These are phyloP conservation scores for Augochlora pura DNA, from an alignment of 1,140 invertebrate species.

Conservation along the genomic window DNA sequence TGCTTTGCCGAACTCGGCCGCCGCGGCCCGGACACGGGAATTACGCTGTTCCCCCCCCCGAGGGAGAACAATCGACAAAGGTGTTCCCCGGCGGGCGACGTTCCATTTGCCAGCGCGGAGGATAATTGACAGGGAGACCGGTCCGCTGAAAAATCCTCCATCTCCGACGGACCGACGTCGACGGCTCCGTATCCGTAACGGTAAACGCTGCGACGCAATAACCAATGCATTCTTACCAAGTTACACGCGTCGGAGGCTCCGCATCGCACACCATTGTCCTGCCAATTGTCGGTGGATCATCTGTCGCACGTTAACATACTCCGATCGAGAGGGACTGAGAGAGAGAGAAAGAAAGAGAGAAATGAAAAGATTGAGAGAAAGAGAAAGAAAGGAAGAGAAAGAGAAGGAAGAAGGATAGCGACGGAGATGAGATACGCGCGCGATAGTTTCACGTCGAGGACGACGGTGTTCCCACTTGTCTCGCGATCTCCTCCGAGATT, in stretches of 20 bases:
- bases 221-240: slow-evolving; percentile 35
- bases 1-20: background rate
- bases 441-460: background rate
- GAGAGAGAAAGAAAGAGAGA: no score
- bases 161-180: background rate
- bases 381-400: no score
- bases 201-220: background rate
- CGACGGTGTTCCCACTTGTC: background rate
- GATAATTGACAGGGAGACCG: background rate
- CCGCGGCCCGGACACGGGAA: background rate
- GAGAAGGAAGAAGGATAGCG: no score
- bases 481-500: background rate
- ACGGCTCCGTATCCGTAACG: background rate
- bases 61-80: slow-evolving; percentile 22
- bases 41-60: slow-evolving; percentile 7
- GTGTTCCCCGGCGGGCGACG: background rate
- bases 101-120: background rate
- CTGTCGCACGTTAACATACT: slow-evolving; percentile 33
- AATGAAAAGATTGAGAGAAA: no score
- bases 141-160: slow-evolving; percentile 14
- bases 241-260: slow-evolving; percentile 36
- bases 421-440: background rate
- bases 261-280: slow-evolving; percentile 35
- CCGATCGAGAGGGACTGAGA: no score
- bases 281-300: slow-evolving; percentile 21